Evolutionary conservation across 2,113 vertebrate genomes (phyloP).

Genomic region (Apodemus sylvaticus): DNA sequence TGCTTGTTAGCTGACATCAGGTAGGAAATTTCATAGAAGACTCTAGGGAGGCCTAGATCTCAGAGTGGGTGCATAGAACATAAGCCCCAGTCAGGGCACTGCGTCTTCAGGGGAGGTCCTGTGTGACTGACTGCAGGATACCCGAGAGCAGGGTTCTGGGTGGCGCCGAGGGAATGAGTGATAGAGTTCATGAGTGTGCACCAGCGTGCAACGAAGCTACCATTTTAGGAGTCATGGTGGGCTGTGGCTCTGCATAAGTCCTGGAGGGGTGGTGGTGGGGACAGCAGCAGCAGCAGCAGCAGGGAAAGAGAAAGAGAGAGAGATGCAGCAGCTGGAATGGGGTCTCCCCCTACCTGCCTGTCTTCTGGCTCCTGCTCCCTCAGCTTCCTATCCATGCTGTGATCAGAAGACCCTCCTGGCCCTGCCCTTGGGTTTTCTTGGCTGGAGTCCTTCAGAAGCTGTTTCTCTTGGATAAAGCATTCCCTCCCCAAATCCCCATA

Average conservation of each 20-base stretch:
- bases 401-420: constrained; percentile 31
- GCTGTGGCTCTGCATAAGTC: neutral
- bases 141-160: neutral
- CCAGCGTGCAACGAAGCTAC: neutral
- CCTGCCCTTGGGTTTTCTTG: constrained; percentile 74
- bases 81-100: neutral
- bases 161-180: neutral
- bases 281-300: neutral
- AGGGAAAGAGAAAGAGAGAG: neutral
- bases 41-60: neutral
- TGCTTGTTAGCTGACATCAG: neutral
- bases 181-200: neutral
- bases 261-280: neutral
- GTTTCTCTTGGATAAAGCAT: constrained; percentile 83
- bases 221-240: neutral
- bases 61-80: neutral
- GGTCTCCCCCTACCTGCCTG: neutral
- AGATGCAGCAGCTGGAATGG: neutral
- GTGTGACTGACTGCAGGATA: neutral
- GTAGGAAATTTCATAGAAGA: neutral
- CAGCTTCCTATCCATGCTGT: neutral
- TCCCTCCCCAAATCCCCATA: constrained; percentile 82
- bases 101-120: neutral
- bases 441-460: constrained; percentile 78
- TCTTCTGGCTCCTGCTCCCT: neutral